Evolutionary conservation across 2,888 invertebrate genomes (phyloP).

Genomic region (Drosophila nr. medialis): DNA sequence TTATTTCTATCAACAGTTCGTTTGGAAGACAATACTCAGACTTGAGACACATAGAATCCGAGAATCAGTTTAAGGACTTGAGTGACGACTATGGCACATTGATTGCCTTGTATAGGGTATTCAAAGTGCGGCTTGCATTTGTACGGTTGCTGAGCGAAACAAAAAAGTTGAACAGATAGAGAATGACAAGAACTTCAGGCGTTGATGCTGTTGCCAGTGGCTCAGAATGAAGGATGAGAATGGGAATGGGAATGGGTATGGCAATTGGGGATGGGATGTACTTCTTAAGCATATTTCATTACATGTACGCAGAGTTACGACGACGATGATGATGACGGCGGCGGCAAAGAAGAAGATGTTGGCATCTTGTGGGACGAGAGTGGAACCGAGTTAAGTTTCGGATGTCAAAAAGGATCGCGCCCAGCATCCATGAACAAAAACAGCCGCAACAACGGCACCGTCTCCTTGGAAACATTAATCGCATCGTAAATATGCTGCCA

Average conservation of each 20-base stretch:
- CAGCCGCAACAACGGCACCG: slow-evolving; percentile 16
- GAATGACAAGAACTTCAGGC: slow-evolving; percentile 43
- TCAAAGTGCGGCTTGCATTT: slow-evolving; percentile 1
- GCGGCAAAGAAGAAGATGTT: slow-evolving; percentile 6
- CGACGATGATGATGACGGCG: slow-evolving; percentile 13
- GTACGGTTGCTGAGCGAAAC: neutral
- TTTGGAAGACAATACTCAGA: neutral
- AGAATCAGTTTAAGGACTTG: neutral
- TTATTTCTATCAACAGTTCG: neutral
- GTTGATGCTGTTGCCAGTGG: slow-evolving; percentile 38
- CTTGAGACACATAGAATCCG: neutral
- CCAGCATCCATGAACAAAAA: slow-evolving; percentile 34
- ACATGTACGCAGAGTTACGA: slow-evolving; percentile 45
- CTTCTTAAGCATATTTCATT: slow-evolving; percentile 76
- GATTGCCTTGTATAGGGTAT: slow-evolving; percentile 24
- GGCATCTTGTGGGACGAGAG: slow-evolving; percentile 15
- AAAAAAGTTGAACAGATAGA: slow-evolving; percentile 34
- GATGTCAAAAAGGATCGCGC: slow-evolving; percentile 72
- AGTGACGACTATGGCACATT: neutral
- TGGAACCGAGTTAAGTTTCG: slow-evolving; percentile 47
- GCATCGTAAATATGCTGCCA: slow-evolving; percentile 61
- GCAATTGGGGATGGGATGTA: slow-evolving; percentile 8
- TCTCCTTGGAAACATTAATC: slow-evolving; percentile 71
- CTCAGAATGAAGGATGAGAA: slow-evolving; percentile 8
- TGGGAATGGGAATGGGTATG: neutral